Percentiles rank a stretch among this genome's conserved stretches.
Conservation (phyloP, 2,888 invertebrate species). For the Gibbula magus region DNA sequence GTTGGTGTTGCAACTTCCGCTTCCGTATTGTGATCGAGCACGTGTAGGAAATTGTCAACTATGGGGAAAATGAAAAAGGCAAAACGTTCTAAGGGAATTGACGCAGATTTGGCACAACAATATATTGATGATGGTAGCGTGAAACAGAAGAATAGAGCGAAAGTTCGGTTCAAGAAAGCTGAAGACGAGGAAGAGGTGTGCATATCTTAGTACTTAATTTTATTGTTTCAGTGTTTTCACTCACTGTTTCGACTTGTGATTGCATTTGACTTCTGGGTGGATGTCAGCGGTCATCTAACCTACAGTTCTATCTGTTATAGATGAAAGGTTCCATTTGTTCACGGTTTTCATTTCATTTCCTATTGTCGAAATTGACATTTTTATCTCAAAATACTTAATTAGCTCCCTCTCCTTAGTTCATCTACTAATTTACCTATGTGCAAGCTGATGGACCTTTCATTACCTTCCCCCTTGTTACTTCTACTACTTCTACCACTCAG, state of each 20-base stretch:
- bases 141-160: conserved; percentile 81
- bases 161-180: conserved; percentile 81
- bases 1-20: background rate
- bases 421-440: no score
- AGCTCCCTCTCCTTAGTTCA: no score
- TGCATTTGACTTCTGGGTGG: background rate
- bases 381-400: no score
- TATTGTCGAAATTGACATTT: no score
- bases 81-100: conserved; percentile 78
- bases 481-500: no score
- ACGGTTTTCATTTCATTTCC: no score
- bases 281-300: no score
- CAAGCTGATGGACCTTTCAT: no score
- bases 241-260: background rate
- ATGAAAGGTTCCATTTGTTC: no score
- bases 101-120: conserved; percentile 82
- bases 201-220: background rate
- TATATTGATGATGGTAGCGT: conserved; percentile 82
- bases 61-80: conserved; percentile 88
- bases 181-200: conserved; percentile 83
- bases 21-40: background rate
- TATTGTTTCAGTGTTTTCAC: background rate
- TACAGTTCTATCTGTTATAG: no score
- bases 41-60: background rate
- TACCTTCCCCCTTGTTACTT: no score